A percentile compares a stretch with the other conserved stretches of the same genome.
phyloP scores from a whole-genome alignment of 2,113 vertebrate genomes.

The Formicarius rufipectus region DNA sequence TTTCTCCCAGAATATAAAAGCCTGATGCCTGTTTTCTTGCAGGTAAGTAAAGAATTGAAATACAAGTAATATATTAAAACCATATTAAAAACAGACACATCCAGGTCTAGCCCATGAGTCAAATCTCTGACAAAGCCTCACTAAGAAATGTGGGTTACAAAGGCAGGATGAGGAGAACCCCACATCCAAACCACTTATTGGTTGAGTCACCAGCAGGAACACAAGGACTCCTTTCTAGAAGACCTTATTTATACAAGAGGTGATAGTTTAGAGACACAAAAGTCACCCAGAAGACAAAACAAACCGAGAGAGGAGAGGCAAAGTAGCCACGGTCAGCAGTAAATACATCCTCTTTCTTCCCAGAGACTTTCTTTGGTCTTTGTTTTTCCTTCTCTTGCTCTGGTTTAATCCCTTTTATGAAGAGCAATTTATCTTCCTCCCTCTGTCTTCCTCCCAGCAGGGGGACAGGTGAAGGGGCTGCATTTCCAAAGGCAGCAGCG shows the following conservation, averaged over 20 bases:
- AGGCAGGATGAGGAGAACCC: background rate
- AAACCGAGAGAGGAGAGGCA: background rate
- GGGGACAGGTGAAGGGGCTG: slow-evolving; percentile 58
- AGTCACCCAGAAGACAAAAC: background rate
- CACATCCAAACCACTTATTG: background rate
- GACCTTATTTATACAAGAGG: background rate
- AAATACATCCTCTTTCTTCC: background rate
- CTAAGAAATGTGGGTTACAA: background rate
- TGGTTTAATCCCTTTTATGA: slow-evolving; percentile 29
- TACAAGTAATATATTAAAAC: background rate
- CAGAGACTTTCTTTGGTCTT: background rate
- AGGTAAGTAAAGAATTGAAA: background rate
- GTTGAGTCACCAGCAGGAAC: background rate
- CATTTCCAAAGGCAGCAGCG: slow-evolving; percentile 52
- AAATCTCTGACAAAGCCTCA: background rate
- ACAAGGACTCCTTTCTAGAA: background rate
- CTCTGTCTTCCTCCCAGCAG: slow-evolving; percentile 2
- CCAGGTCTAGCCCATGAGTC: background rate
- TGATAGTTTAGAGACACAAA: slow-evolving; percentile 3
- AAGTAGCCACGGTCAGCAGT: background rate
- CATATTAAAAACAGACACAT: background rate
- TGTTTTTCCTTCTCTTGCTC: background rate
- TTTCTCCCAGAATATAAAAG: background rate
- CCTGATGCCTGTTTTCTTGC: background rate
- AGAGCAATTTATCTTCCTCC: slow-evolving; percentile 68